Conservation (phyloP, 1,140 invertebrate species). For the Anagrus nilaparvatae region DNA sequence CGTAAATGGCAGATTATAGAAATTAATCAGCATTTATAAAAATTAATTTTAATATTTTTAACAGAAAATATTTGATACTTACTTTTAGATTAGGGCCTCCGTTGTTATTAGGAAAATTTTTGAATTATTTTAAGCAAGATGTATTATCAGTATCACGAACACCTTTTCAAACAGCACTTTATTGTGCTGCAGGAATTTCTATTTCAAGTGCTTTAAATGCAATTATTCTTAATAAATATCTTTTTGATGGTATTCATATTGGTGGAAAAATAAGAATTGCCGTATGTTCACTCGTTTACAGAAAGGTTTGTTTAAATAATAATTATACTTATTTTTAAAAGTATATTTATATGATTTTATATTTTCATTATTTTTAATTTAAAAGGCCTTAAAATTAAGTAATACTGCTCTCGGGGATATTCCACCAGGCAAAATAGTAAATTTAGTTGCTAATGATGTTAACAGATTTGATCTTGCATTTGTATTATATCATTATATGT, state of each 20-base stretch:
- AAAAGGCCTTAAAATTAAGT: slow-evolving; percentile 45
- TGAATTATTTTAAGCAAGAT: slow-evolving; percentile 41
- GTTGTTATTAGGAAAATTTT: slow-evolving; percentile 40
- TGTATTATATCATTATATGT: slow-evolving; percentile 47
- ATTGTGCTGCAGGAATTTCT: slow-evolving; percentile 46
- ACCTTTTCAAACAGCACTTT: slow-evolving; percentile 36
- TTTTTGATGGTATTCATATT: slow-evolving; percentile 44
- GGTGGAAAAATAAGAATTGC: slow-evolving; percentile 48
- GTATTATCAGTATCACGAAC: slow-evolving; percentile 15
- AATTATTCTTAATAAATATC: slow-evolving; percentile 46
- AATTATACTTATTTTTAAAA: slow-evolving; percentile 3
- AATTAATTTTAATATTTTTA: background rate
- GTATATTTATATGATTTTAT: slow-evolving; percentile 1
- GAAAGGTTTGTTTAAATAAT: slow-evolving; percentile 43
- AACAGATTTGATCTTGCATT: slow-evolving; percentile 48
- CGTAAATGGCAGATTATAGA: too few species aligned
- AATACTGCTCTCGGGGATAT: slow-evolving; percentile 58
- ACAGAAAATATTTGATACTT: too few species aligned
- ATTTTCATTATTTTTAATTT: background rate
- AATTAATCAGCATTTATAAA: background rate
- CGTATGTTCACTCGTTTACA: slow-evolving; percentile 51
- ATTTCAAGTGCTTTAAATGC: slow-evolving; percentile 38
- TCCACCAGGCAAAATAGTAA: slow-evolving; percentile 72
- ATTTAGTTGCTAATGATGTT: slow-evolving; percentile 68
- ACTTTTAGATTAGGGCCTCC: slow-evolving; percentile 31